phyloP scores from a whole-genome alignment of 2,113 vertebrate species.

The Cryptotis parvus region DNA sequence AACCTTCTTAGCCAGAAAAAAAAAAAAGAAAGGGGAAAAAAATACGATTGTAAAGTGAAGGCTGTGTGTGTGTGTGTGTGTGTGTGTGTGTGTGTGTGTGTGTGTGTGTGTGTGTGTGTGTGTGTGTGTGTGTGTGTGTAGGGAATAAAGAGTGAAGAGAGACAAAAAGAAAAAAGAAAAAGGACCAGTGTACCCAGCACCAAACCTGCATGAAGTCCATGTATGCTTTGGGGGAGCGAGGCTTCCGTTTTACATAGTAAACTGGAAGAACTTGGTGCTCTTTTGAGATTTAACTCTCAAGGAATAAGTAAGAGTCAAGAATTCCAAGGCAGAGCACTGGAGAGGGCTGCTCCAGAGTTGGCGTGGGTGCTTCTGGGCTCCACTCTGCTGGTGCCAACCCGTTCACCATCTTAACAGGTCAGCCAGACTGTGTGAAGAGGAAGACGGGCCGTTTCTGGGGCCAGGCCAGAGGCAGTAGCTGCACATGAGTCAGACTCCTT shows the following conservation, averaged over 20 bases:
- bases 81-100: neutral
- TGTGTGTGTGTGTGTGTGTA: too few relatives aligned
- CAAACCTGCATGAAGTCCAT: slow-evolving; percentile 2
- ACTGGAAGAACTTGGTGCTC: neutral
- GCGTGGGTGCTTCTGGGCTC: neutral
- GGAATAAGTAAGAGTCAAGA: slow-evolving; percentile 44
- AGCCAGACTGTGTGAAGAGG: neutral
- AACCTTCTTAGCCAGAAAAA: slow-evolving; percentile 4
- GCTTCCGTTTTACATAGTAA: slow-evolving; percentile 64
- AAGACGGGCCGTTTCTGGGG: neutral
- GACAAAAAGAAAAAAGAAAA: slow-evolving; percentile 59
- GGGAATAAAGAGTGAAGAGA: too few relatives aligned
- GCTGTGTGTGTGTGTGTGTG: neutral
- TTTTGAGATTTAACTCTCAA: slow-evolving; percentile 56
- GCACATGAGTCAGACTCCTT: neutral
- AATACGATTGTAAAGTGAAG: slow-evolving; percentile 39
- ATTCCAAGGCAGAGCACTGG: neutral
- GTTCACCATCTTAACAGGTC: neutral
- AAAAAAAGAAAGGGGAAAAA: slow-evolving; percentile 19
- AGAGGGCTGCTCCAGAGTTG: neutral
- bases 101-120: too few relatives aligned
- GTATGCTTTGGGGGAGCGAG: slow-evolving; percentile 12
- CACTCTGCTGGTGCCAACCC: fast-evolving
- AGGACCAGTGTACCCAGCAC: slow-evolving; percentile 6
- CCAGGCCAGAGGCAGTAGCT: neutral